Percentiles rank a stretch among this genome's conserved stretches.
Conservation (phyloP, 2,797 vertebrate species). For the Acipenser transmontanus region DNA sequence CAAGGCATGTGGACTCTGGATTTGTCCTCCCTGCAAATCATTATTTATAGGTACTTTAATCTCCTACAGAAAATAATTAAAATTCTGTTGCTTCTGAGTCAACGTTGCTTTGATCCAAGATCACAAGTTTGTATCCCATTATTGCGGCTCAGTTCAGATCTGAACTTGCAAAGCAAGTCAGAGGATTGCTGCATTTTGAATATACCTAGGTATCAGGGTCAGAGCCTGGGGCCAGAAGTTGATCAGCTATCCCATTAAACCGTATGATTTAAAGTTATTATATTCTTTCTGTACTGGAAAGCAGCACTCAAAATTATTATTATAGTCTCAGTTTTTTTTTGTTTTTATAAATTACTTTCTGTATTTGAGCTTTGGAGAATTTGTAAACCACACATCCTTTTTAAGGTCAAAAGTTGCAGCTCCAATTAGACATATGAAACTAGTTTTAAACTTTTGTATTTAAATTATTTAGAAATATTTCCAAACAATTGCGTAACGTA, state of each 20-base stretch:
- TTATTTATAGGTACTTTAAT: conserved; percentile 1
- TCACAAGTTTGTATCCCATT: conserved; percentile 1
- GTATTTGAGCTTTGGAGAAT: too few species aligned
- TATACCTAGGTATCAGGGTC: not conserved
- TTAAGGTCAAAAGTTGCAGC: too few species aligned
- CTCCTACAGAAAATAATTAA: not conserved
- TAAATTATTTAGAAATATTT: too few species aligned
- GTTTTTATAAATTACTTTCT: too few species aligned
- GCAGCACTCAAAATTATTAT: too few species aligned
- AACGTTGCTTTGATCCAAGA: not conserved
- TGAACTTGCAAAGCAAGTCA: not conserved
- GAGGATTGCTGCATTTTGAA: not conserved
- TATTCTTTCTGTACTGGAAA: too few species aligned
- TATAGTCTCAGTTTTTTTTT: too few species aligned
- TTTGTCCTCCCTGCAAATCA: not conserved
- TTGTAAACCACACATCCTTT: too few species aligned
- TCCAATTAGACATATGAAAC: too few species aligned
- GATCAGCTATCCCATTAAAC: not conserved
- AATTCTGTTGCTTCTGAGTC: not conserved
- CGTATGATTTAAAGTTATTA: too few species aligned
- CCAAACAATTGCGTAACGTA: too few species aligned
- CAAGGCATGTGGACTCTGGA: not conserved
- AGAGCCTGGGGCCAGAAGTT: not conserved
- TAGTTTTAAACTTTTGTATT: too few species aligned
- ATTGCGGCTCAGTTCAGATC: not conserved